Base-by-base conservation (phyloP, 2,113 vertebrate genomes). In the Myodes glareolus region DNA sequence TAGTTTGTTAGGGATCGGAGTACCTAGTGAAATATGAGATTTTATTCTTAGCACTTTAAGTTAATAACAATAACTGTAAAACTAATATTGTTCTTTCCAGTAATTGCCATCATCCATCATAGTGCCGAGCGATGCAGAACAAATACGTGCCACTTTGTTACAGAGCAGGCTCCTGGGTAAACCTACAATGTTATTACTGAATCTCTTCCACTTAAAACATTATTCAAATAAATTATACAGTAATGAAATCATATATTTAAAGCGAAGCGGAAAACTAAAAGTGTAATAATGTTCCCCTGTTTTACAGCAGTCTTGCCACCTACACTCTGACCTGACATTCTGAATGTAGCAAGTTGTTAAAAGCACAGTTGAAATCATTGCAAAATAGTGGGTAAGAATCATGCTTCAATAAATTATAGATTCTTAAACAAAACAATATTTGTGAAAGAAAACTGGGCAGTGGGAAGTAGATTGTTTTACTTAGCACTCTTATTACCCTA, bases 41-140 rank as follows among this genome's bases (percentile, higher is more conserved):
- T 98, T 98, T 98, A 98, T 98, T 98, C 97, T 98, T 98, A 97
- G 96, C 97, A 97, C 88, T 98, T 98, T 97, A 98, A 97, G 98
- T 98, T 98, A 98, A 98, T 98, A 99, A 97, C 97, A 98, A 97
- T 98, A 98, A 98, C 97, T 98, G 97, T 98, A 98, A 98, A 99
- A 97, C 92, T 98, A 99, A 98, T 99, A 99, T 98, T 98, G 96
- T 98, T 98, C 98, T 98, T 98, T 98, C 93, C 68, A 98, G 96
- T 98, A 99, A 99, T 99, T 98, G 98, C 97, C 91, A 42, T 61
- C 97, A 98, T 99, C 98, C 97, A 98, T 99, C 98, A 98, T 89
- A 42, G 73, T 90, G 31, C 33, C 70, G 96, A 98, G 96, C 97
- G 98, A 96, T 93, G 96, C 90, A 96, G 93, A 94, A 82, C 95